phyloP scores from a whole-genome alignment of 2,888 invertebrate genomes.

The Drosophila infuscata region DNA sequence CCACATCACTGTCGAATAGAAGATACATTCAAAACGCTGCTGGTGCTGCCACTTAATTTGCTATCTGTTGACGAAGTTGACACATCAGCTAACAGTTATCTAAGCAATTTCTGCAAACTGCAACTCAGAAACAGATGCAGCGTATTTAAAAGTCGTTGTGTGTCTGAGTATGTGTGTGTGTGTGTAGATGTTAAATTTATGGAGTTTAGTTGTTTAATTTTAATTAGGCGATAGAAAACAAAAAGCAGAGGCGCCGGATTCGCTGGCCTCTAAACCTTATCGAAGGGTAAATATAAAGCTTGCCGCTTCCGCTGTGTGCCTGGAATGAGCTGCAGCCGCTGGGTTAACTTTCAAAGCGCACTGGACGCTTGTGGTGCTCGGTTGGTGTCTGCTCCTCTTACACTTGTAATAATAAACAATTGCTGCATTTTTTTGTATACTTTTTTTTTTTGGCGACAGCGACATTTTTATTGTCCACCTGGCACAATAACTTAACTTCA shows the following conservation, averaged over 20 bases:
- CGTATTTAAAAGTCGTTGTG: slow-evolving; percentile 26
- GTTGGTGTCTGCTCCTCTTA: slow-evolving; percentile 25
- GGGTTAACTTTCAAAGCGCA: slow-evolving; percentile 36
- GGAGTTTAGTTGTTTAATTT: slow-evolving; percentile 41
- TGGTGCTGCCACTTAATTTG: background rate
- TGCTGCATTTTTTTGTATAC: background rate
- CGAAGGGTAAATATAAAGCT: slow-evolving; percentile 44
- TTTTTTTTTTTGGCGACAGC: slow-evolving; percentile 43
- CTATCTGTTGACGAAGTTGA: slow-evolving; percentile 8
- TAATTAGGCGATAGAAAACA: slow-evolving; percentile 40
- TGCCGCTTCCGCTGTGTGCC: slow-evolving; percentile 19
- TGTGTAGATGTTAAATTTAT: slow-evolving; percentile 18
- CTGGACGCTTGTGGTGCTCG: slow-evolving; percentile 40
- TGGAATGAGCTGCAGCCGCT: slow-evolving; percentile 11
- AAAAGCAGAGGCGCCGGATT: slow-evolving; percentile 31
- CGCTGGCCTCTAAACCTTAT: slow-evolving; percentile 33
- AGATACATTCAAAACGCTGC: background rate
- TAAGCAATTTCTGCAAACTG: slow-evolving; percentile 1
- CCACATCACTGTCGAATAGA: background rate
- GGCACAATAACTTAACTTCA: slow-evolving; percentile 56
- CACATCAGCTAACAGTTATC: slow-evolving; percentile 14
- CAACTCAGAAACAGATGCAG: slow-evolving; percentile 6
- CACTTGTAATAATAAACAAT: background rate
- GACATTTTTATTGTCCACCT: slow-evolving; percentile 71
- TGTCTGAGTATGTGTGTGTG: background rate